These are phyloP conservation scores for Xylota sylvarum DNA, from an alignment of 2,888 invertebrate genomes.

Conservation along the genomic window DNA sequence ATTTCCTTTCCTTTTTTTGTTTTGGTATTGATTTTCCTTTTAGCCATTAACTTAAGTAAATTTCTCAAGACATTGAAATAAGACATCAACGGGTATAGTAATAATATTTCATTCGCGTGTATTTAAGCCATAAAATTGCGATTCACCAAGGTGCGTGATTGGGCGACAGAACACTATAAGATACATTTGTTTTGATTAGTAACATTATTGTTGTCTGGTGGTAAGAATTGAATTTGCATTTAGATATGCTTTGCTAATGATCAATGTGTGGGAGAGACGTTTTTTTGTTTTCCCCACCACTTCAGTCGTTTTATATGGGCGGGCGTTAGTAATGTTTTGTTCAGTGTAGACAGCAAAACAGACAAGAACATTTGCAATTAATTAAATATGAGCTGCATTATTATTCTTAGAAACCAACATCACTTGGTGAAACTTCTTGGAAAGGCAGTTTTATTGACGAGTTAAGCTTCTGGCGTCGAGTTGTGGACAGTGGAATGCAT, in stretches of 20 bases:
- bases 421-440: slow-evolving; percentile 27
- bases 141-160: slow-evolving; percentile 57
- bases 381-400: slow-evolving; percentile 58
- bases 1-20: slow-evolving; percentile 27
- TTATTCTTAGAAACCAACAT: slow-evolving; percentile 40
- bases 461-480: not conserved
- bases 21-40: slow-evolving; percentile 50
- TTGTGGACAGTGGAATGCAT: slow-evolving; percentile 1
- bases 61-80: slow-evolving; percentile 51
- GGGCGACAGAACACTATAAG: slow-evolving; percentile 62
- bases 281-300: not conserved
- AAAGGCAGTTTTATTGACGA: slow-evolving; percentile 11
- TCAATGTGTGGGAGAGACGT: slow-evolving; percentile 41
- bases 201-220: slow-evolving; percentile 47
- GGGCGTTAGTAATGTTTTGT: not conserved
- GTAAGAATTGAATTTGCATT: slow-evolving; percentile 58
- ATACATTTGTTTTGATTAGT: slow-evolving; percentile 70
- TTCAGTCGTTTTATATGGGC: not conserved
- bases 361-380: slow-evolving; percentile 40
- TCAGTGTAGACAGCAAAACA: not conserved
- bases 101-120: slow-evolving; percentile 71
- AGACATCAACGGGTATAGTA: slow-evolving; percentile 51
- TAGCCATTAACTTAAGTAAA: slow-evolving; percentile 56
- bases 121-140: slow-evolving; percentile 51
- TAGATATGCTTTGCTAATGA: slow-evolving; percentile 48